Percentiles rank a stretch among this genome's conserved stretches.
Conservation (phyloP, 2,797 vertebrate genomes). For the Taenioides sp. region DNA sequence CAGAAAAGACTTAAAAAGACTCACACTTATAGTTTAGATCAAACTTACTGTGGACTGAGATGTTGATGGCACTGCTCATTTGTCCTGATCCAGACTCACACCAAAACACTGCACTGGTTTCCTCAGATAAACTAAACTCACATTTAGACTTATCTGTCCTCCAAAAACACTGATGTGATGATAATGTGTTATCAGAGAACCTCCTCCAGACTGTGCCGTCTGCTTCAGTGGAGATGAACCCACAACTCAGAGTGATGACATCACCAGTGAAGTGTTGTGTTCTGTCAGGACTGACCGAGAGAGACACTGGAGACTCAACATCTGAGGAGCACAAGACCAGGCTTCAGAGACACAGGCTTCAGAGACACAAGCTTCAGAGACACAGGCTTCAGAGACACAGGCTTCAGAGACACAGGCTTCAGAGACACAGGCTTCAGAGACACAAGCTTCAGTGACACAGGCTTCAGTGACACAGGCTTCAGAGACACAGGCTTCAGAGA, state of each 20-base stretch:
- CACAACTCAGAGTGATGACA: constrained; percentile 39
- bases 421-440: not conserved
- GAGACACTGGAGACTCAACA: constrained; percentile 17
- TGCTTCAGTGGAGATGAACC: constrained; percentile 16
- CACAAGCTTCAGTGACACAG: too few species aligned
- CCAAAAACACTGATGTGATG: too few species aligned
- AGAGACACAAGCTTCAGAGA: too few species aligned
- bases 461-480: too few species aligned
- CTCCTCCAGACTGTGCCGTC: not conserved
- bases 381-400: too few species aligned
- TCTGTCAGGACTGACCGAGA: constrained; percentile 39
- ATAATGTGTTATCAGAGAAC: not conserved
- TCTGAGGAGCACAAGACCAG: constrained; percentile 11
- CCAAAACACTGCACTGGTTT: constrained; percentile 28
- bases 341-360: not conserved
- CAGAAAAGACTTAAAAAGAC: not conserved
- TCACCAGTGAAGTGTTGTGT: constrained; percentile 34
- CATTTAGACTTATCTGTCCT: not conserved
- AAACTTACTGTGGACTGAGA: not conserved
- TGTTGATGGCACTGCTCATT: constrained; percentile 24
- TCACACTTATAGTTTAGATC: not conserved
- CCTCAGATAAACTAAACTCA: not conserved
- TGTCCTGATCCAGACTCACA: constrained; percentile 44
- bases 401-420: not conserved
- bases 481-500: not conserved